Evolutionary conservation across 2,797 vertebrate species (phyloP), one percentile per base, ranked within the genome.

Genomic region (Emys orbicularis): DNA sequence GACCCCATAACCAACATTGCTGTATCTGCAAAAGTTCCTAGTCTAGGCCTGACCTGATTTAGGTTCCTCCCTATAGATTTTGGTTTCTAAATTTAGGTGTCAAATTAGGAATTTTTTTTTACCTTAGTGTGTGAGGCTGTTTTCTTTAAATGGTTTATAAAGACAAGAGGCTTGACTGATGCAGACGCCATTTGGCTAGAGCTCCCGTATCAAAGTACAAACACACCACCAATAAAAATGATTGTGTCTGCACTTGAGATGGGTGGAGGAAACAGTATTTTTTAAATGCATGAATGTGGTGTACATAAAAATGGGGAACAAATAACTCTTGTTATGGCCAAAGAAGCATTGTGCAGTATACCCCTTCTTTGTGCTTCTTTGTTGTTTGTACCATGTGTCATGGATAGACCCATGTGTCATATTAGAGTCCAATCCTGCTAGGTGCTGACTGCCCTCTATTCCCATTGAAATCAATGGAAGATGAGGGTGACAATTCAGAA

Each of bases 71-170:
- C 93, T 90, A 90, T 96, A 91, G 90, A 87, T 95, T 95, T 83
- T 68, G n/a, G 57, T 81, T 96, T 93, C 97, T 96, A 97, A 97
- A 97, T 95, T 90, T 90, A 95, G 80, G 91, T 95, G 85, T 83
- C 94, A 96, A 12, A 90, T 97, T 93, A 94, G 91, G 97, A 96
- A 89, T 89, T 19, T 79, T 93, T 93, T 79, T 90, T 94, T 80
- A 91, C 76, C 85, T 61, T 37, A 37, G 6, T 18, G 52, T 54
- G 52, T 56, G n/a, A 81, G 21, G 79, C 52, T 89, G 93, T 94
- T 95, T 95, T 86, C 90, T 8, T 49, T n/a, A 88, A 72, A 23
- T 91, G 65, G n/a, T 37, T 68, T 37, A 37, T 68, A 68, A 68
- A 37, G 34, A n/a, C 65, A 86, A 92, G 68, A 47, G 56, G 93